These are phyloP conservation scores for Drosophila pseudoobscura DNA, from an alignment of 1,140 invertebrate genomes.

Conservation along the genomic window DNA sequence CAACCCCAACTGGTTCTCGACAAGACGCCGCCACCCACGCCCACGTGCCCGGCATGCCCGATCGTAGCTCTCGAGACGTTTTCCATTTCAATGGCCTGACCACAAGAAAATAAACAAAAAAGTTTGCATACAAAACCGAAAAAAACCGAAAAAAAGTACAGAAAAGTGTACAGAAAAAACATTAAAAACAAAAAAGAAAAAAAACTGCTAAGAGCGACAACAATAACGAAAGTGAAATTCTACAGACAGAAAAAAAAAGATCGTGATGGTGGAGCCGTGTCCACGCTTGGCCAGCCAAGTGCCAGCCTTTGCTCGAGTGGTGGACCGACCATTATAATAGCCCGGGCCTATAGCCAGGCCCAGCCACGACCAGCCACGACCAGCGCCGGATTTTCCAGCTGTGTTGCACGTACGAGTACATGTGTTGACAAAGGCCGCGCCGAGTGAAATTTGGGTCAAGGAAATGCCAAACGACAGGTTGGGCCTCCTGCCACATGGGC, in stretches of 20 bases:
- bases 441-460: slow-evolving; percentile 78
- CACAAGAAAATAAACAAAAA: slow-evolving; percentile 55
- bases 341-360: slow-evolving; percentile 35
- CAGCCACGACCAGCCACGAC: slow-evolving; percentile 21
- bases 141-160: slow-evolving; percentile 46
- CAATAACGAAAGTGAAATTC: slow-evolving; percentile 80
- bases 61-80: slow-evolving; percentile 43
- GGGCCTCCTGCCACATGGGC: slow-evolving; percentile 24
- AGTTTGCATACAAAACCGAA: slow-evolving; percentile 13
- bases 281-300: slow-evolving; percentile 73
- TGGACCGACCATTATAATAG: slow-evolving; percentile 25
- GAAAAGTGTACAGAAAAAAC: slow-evolving; percentile 65
- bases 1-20: slow-evolving; percentile 48
- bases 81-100: slow-evolving; percentile 70
- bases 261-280: slow-evolving; percentile 49
- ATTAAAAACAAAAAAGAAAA: slow-evolving; percentile 17
- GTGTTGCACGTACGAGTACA: slow-evolving; percentile 5
- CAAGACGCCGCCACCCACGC: slow-evolving; percentile 22
- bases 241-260: slow-evolving; percentile 67
- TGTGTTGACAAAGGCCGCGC: slow-evolving; percentile 36
- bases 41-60: slow-evolving; percentile 66
- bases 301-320: slow-evolving; percentile 48
- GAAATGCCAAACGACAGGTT: slow-evolving; percentile 77
- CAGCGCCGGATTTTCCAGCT: slow-evolving; percentile 35
- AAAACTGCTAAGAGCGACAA: slow-evolving; percentile 48